phyloP scores from a whole-genome alignment of 2,797 vertebrate genomes.

The Paedocypris micromegethes region DNA sequence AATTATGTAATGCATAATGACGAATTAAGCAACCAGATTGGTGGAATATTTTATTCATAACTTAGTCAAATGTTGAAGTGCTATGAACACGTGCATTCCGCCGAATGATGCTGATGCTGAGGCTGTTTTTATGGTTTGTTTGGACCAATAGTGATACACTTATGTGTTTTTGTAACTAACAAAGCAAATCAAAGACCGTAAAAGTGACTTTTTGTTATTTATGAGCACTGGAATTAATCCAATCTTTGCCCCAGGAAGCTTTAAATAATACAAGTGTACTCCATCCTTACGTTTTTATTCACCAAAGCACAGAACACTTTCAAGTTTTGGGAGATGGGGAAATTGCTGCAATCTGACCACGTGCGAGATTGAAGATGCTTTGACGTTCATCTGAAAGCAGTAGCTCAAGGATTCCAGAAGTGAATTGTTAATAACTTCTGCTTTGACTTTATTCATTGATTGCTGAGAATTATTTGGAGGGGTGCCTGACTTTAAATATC shows the following conservation, averaged over 20 bases:
- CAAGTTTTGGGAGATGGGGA: conserved; percentile 18
- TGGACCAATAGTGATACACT: too few relatives aligned
- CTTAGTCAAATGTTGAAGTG: too few relatives aligned
- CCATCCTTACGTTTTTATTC: conserved; percentile 4
- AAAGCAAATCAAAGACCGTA: neutral
- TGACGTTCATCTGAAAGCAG: conserved; percentile 48
- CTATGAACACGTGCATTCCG: too few relatives aligned
- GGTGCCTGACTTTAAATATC: neutral
- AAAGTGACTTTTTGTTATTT: neutral
- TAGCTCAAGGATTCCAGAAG: conserved; percentile 51
- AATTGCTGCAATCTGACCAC: conserved; percentile 40
- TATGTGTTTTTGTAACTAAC: neutral
- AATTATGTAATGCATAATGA: conserved; percentile 56
- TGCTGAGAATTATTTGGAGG: conserved; percentile 14
- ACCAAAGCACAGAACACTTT: neutral
- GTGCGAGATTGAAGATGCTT: conserved; percentile 50
- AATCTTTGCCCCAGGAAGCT: neutral
- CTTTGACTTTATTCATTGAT: conserved; percentile 43
- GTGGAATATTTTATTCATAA: conserved; percentile 63
- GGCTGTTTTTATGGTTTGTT: neutral
- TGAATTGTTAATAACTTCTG: conserved; percentile 57
- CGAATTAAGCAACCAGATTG: conserved; percentile 59
- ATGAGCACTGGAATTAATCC: neutral
- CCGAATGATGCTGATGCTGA: too few relatives aligned
- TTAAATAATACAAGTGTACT: conserved; percentile 1